These are phyloP conservation scores for Phalloptychus januarius DNA, from an alignment of 2,797 vertebrate genomes.

Conservation along the genomic window DNA sequence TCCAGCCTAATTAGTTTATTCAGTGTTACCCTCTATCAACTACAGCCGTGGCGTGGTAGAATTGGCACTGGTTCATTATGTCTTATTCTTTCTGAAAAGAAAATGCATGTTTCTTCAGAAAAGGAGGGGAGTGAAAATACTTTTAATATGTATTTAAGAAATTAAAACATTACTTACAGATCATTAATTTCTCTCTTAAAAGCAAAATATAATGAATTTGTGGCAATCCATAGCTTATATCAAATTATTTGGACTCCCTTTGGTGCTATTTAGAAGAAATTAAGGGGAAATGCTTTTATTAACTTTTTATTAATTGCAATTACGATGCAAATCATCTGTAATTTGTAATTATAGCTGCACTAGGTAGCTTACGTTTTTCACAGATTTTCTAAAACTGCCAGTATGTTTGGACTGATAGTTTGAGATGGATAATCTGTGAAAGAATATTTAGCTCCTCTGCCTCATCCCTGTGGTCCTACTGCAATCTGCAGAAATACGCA, in stretches of 20 bases:
- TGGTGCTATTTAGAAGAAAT: not conserved
- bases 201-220: not conserved
- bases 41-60: not conserved
- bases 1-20: slow-evolving; percentile 66
- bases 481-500: too few species aligned
- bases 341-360: not conserved
- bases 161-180: not conserved
- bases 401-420: too few species aligned
- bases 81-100: not conserved
- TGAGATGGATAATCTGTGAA: too few species aligned
- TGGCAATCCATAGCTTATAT: not conserved
- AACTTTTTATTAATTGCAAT: not conserved
- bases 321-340: not conserved
- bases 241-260: not conserved
- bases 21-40: slow-evolving; percentile 62
- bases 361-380: too few species aligned
- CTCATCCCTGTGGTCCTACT: too few species aligned
- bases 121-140: not conserved
- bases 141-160: not conserved
- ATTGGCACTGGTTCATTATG: not conserved
- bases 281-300: not conserved
- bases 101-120: not conserved
- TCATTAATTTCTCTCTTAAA: not conserved
- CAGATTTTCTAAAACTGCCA: too few species aligned
- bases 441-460: too few species aligned